Evolutionary conservation across 2,888 invertebrate species (phyloP).

Genomic region (Pandemis corylana): DNA sequence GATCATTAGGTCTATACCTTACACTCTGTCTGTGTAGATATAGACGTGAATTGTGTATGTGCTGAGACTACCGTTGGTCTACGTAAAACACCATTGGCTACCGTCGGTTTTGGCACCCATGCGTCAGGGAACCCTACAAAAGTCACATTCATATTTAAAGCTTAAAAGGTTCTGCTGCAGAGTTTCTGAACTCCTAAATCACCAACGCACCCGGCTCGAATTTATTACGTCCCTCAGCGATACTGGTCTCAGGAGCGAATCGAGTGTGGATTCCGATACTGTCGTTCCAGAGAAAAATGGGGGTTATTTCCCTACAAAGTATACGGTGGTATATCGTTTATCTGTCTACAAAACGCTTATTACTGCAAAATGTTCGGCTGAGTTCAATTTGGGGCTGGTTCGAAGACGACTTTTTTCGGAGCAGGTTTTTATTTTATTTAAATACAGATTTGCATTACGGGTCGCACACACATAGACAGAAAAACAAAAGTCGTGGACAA

Average conservation of each 20-base stretch:
- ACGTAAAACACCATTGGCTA: too few relatives aligned
- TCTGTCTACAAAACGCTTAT: conserved; percentile 12
- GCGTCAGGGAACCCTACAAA: background rate
- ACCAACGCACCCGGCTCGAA: background rate
- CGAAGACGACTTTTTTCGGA: background rate
- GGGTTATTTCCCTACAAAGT: conserved; percentile 18
- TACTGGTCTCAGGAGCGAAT: conserved; percentile 8
- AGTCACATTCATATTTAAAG: background rate
- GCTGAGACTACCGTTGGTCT: too few relatives aligned
- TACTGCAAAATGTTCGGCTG: background rate
- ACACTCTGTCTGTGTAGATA: too few relatives aligned
- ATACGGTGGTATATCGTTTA: conserved; percentile 15
- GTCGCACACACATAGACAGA: too few relatives aligned
- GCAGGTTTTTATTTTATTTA: background rate
- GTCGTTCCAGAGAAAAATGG: conserved; percentile 18
- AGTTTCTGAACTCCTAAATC: conserved; percentile 1
- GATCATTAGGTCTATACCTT: too few relatives aligned
- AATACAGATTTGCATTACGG: background rate
- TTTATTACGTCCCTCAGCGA: conserved; percentile 14
- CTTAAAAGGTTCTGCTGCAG: conserved; percentile 1
- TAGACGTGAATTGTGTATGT: too few relatives aligned
- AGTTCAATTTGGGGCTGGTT: background rate
- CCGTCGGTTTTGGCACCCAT: too few relatives aligned
- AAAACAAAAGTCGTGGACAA: too few relatives aligned
- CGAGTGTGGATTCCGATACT: conserved; percentile 22